phyloP scores from a whole-genome alignment of 2,888 invertebrate species.

The Mactromeris polynyma region DNA sequence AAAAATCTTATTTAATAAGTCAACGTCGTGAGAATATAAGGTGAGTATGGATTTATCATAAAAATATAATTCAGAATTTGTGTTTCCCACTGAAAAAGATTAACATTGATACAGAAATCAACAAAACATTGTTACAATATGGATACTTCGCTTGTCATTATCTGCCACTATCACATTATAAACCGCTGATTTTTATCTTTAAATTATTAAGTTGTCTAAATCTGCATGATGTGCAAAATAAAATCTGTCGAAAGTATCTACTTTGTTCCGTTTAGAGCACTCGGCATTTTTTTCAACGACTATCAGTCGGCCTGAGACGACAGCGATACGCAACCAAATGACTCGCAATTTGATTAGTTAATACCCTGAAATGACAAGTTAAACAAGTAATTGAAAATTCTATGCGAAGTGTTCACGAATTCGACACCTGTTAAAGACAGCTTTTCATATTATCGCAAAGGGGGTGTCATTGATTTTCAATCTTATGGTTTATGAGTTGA shows the following conservation, averaged over 20 bases:
- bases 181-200: conserved; percentile 26
- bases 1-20: not conserved
- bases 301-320: conserved; percentile 20
- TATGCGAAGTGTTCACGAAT: conserved; percentile 58
- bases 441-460: conserved; percentile 53
- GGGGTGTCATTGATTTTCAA: conserved; percentile 64
- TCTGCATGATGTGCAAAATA: conserved; percentile 29
- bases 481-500: conserved; percentile 48
- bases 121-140: conserved; percentile 3
- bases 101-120: conserved; percentile 13
- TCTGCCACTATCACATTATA: conserved; percentile 13
- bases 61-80: not conserved
- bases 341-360: conserved; percentile 45
- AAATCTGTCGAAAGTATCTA: conserved; percentile 32
- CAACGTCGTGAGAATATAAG: not conserved
- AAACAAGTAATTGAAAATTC: conserved; percentile 67
- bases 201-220: conserved; percentile 35
- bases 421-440: conserved; percentile 68
- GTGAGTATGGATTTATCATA: conserved; percentile 1
- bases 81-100: conserved; percentile 8
- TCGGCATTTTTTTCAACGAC: conserved; percentile 29
- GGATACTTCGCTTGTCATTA: conserved; percentile 23
- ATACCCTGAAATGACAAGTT: conserved; percentile 57
- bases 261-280: conserved; percentile 28
- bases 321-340: conserved; percentile 39